Evolutionary conservation across 2,888 invertebrate genomes (phyloP).

Genomic region (Prosopocoilus inquinatus): DNA sequence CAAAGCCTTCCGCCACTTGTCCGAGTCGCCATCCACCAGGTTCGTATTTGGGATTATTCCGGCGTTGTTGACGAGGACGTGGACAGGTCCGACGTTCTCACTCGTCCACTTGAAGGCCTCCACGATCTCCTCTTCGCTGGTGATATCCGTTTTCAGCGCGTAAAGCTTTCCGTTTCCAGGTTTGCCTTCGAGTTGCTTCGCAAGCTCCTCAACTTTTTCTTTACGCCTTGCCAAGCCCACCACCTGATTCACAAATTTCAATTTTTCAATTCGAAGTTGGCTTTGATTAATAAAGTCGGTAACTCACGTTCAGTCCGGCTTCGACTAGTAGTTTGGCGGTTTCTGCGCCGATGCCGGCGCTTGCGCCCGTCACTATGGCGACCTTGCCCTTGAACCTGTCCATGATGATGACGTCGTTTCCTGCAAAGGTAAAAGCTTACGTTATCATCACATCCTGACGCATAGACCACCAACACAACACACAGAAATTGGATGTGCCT

Average conservation of each 20-base stretch:
- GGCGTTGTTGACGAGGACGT: constrained; percentile 10
- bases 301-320: too few species aligned
- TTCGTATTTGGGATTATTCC: background rate
- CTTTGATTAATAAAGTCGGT: too few species aligned
- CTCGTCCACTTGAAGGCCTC: constrained; percentile 2
- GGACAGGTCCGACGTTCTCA: constrained; percentile 3
- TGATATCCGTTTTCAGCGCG: constrained; percentile 7
- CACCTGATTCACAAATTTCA: background rate
- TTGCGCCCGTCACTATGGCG: too few species aligned
- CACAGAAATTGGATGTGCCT: too few species aligned
- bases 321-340: too few species aligned
- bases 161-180: background rate
- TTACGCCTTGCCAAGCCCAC: constrained; percentile 6
- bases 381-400: too few species aligned
- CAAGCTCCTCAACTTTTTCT: background rate
- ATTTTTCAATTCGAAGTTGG: too few species aligned
- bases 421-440: too few species aligned
- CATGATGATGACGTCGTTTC: too few species aligned
- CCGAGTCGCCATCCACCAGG: constrained; percentile 7
- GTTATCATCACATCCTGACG: too few species aligned
- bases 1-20: constrained; percentile 5
- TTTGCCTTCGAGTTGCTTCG: constrained; percentile 1
- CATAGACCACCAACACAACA: too few species aligned
- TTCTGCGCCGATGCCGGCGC: too few species aligned
- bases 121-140: constrained; percentile 6